Conservation (phyloP, 2,113 vertebrate species). For the Prochilodus magdalenae region DNA sequence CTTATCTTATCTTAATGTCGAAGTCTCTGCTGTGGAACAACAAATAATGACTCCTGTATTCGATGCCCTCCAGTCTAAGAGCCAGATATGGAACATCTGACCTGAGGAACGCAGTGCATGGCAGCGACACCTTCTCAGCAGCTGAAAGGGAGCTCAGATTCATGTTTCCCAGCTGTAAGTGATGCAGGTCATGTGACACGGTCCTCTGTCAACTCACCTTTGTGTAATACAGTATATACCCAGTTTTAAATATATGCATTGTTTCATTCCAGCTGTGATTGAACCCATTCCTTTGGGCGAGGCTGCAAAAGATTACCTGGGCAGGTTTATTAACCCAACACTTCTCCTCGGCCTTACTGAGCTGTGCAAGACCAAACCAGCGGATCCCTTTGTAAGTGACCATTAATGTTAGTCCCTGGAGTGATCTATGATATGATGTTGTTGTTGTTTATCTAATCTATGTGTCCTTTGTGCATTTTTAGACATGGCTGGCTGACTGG, state of each 20-base stretch:
- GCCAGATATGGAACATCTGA: conserved; percentile 91
- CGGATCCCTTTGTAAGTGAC: conserved; percentile 86
- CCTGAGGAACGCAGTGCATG: conserved; percentile 90
- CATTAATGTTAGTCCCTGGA: neutral
- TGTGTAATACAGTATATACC: no score
- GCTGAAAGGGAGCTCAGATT: conserved; percentile 91
- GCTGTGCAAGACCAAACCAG: conserved; percentile 90
- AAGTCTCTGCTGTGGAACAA: neutral
- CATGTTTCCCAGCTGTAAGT: conserved; percentile 91
- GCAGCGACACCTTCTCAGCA: conserved; percentile 81
- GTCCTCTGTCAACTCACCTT: neutral
- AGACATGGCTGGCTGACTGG: conserved; percentile 96
- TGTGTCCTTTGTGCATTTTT: neutral
- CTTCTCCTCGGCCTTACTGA: conserved; percentile 88
- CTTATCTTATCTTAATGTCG: no score
- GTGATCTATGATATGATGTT: no score
- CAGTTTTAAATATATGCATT: neutral
- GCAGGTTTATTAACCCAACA: conserved; percentile 82
- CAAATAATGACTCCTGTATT: neutral
- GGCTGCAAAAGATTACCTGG: conserved; percentile 86
- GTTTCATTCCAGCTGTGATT: conserved; percentile 73
- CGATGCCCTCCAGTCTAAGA: conserved; percentile 80
- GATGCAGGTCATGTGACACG: neutral
- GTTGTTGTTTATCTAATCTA: neutral
- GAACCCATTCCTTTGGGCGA: conserved; percentile 83